Conservation (phyloP, 1,140 invertebrate genomes). For the Brachionus paranguensis region DNA sequence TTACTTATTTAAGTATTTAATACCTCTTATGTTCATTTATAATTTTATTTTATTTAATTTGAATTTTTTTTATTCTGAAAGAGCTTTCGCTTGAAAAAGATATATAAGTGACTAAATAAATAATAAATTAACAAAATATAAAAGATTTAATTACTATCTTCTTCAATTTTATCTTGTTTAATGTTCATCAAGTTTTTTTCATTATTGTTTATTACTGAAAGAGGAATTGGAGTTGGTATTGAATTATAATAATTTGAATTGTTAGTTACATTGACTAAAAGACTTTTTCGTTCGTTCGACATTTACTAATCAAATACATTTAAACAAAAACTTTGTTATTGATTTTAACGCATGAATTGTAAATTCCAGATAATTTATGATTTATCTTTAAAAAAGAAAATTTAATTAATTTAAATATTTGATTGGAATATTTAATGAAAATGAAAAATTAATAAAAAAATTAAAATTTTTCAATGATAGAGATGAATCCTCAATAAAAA, state of each 20-base stretch:
- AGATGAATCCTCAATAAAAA: too few species aligned
- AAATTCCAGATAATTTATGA: neutral
- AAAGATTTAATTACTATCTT: neutral
- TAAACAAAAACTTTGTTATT: neutral
- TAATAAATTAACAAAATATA: neutral
- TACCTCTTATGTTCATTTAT: too few species aligned
- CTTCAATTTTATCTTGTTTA: neutral
- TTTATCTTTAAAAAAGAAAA: too few species aligned
- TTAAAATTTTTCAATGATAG: too few species aligned
- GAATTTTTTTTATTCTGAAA: neutral
- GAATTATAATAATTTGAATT: neutral
- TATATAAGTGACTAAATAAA: too few species aligned
- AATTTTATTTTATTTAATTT: too few species aligned
- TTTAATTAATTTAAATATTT: too few species aligned
- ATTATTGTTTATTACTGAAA: neutral
- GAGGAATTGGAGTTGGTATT: neutral
- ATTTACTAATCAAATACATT: neutral
- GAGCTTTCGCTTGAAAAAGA: too few species aligned
- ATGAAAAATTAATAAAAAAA: too few species aligned
- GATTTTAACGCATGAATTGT: neutral
- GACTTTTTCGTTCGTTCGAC: constrained; percentile 18
- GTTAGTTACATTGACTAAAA: neutral
- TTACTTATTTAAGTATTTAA: too few species aligned
- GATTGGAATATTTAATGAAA: too few species aligned
- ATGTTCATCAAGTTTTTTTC: neutral